A percentile compares a stretch with the other conserved stretches of the same genome.
These are phyloP conservation scores for Propithecus deckenii DNA, from an alignment of 2,797 vertebrate species.

Conservation along the genomic window DNA sequence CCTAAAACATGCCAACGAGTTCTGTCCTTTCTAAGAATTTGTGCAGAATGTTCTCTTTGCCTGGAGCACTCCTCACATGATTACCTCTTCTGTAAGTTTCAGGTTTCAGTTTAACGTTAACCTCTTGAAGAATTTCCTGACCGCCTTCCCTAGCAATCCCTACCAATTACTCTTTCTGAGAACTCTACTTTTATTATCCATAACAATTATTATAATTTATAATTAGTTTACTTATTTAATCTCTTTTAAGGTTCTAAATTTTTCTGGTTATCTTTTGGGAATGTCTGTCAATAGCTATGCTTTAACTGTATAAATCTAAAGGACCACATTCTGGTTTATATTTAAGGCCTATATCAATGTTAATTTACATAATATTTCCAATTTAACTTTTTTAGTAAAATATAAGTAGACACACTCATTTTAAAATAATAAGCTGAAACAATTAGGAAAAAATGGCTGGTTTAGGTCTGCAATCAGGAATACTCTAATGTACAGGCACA, in stretches of 20 bases:
- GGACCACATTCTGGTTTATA: background rate
- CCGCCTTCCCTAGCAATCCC: background rate
- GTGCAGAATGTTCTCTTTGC: background rate
- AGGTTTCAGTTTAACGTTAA: background rate
- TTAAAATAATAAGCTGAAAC: constrained; percentile 11
- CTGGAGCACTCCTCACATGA: background rate
- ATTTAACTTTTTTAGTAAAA: constrained; percentile 31
- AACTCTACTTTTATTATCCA: background rate
- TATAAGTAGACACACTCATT: background rate
- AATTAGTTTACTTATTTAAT: background rate
- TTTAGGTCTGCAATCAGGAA: constrained; percentile 16
- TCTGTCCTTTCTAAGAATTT: background rate
- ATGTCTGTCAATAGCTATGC: background rate
- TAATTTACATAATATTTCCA: background rate
- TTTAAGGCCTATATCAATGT: background rate
- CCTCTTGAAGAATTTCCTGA: background rate
- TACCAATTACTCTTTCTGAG: background rate
- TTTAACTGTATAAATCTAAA: constrained; percentile 7
- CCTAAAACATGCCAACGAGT: background rate
- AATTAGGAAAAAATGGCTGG: background rate
- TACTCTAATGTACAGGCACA: background rate
- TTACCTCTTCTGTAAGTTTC: background rate
- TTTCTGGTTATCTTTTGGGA: background rate
- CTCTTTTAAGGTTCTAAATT: constrained; percentile 16
- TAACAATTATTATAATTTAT: background rate